Evolutionary conservation across 2,797 vertebrate genomes (phyloP), one percentile per base, ranked within the genome.

Genomic region (Tauraco hartlaubi): DNA sequence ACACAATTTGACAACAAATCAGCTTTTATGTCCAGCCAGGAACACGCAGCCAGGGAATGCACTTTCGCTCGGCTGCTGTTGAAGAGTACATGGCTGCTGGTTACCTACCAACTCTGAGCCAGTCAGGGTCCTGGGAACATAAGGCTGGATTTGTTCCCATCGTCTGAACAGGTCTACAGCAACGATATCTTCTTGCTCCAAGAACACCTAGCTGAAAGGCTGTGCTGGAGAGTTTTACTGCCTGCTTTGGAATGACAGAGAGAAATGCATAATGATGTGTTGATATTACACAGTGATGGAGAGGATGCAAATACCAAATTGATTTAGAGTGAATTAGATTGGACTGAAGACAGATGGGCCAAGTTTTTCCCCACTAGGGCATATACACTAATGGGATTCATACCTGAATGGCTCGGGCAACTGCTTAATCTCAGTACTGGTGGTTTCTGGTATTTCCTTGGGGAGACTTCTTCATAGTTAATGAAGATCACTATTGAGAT

Each of bases 1-100:
- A 31, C 59, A 59, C 68, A 56, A 66, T 94, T 90, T 96, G 88
- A 62, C 55, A 78, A 48, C 49, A 66, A 77, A 92, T 91, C 64
- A 51, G 22, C 69, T 58, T 69, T 56, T 73, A 46, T 76, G 63
- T 81, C 64, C 81, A 77, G 21, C 33, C 46, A 35, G 59, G 69
- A 71, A 59, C 26, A 43, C 2, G 4, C 11, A 91, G 61, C 26
- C 41, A 76, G 67, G 41, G 92, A 91, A 71, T 72, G n/a, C 17
- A 22, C 26, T 77, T 76, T 76, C 69, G 29, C 77, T 88, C 69
- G 54, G 17, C 48, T 95, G 1, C 75, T 89, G n/a, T 39, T 84
- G 63, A 84, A 69, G n/a, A 52, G 21, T 61, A 26, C 9, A 4
- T 67, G 16, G 22, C 76, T 90, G 80, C 54, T 79, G 54, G 54